A percentile compares a stretch with the other conserved stretches of the same genome.
phyloP scores from a whole-genome alignment of 2,888 invertebrate species.

The Creontiades dilutus region DNA sequence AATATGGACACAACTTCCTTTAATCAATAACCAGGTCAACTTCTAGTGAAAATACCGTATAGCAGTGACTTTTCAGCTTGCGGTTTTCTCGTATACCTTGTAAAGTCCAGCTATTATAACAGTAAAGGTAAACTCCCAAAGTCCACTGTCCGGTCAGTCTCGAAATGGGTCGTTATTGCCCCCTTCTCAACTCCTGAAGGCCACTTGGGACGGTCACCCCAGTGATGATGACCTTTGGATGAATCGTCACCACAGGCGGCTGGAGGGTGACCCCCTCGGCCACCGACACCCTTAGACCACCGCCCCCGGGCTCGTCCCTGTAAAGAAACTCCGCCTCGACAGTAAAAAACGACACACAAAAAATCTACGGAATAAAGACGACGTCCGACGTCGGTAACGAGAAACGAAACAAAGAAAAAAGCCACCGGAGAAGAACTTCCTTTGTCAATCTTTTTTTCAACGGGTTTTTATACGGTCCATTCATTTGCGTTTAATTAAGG shows the following conservation, averaged over 20 bases:
- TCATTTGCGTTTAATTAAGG: constrained; percentile 29
- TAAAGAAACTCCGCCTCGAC: not conserved
- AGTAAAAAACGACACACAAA: not conserved
- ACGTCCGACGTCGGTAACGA: not conserved
- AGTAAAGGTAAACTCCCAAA: constrained; percentile 28
- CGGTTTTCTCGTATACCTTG: not conserved
- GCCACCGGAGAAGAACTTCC: not conserved
- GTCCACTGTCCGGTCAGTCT: constrained; percentile 24
- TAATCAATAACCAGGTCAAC: not conserved
- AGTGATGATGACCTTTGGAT: not conserved
- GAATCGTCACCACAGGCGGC: constrained; percentile 6
- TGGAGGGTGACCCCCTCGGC: not conserved
- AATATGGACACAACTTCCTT: not conserved
- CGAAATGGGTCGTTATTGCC: not conserved
- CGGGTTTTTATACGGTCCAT: constrained; percentile 16
- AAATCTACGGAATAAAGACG: not conserved
- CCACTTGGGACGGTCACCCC: not conserved
- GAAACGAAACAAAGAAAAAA: not conserved
- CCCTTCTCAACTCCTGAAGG: constrained; percentile 1
- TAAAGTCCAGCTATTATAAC: constrained; percentile 13
- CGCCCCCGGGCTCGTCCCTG: not conserved
- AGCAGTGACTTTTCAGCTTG: not conserved
- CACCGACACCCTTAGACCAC: not conserved
- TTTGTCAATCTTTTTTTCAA: constrained; percentile 25
- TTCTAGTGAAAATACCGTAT: not conserved